Percentiles rank a stretch among this genome's conserved stretches.
phyloP scores from a whole-genome alignment of 2,113 vertebrate genomes.

The Poecilia latipinna region DNA sequence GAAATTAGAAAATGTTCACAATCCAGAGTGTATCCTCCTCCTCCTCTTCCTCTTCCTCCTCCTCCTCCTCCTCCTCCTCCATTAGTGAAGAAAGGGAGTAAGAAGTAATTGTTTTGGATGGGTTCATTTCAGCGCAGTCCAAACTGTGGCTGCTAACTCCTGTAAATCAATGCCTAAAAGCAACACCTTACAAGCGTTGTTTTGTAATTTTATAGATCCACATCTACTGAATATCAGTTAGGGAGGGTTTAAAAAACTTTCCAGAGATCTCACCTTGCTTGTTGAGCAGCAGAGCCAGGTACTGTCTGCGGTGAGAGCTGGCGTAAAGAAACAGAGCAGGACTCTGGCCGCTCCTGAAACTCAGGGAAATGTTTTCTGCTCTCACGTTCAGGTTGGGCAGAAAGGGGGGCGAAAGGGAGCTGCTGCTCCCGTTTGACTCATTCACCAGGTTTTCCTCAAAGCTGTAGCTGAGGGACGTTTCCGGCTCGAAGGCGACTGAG shows the following conservation, averaged over 20 bases:
- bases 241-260: neutral
- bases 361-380: slow-evolving; percentile 83
- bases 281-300: slow-evolving; percentile 86
- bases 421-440: slow-evolving; percentile 72
- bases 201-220: neutral
- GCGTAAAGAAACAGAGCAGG: slow-evolving; percentile 87
- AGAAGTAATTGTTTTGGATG: too few relatives aligned
- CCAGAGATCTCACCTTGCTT: slow-evolving; percentile 84
- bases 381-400: slow-evolving; percentile 82
- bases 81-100: too few relatives aligned
- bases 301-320: slow-evolving; percentile 86
- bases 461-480: slow-evolving; percentile 85
- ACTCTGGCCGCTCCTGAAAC: slow-evolving; percentile 87
- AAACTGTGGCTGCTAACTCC: too few relatives aligned
- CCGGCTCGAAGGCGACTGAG: slow-evolving; percentile 87
- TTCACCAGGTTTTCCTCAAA: slow-evolving; percentile 83
- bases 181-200: neutral
- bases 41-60: too few relatives aligned
- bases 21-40: too few relatives aligned
- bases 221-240: neutral
- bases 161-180: neutral
- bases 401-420: slow-evolving; percentile 82
- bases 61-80: too few relatives aligned
- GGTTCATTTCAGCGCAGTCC: too few relatives aligned
- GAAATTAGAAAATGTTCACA: too few relatives aligned